Evolutionary conservation across 2,113 vertebrate species (phyloP), one percentile per base, ranked within the genome.

Genomic region (Dipodomys spectabilis): DNA sequence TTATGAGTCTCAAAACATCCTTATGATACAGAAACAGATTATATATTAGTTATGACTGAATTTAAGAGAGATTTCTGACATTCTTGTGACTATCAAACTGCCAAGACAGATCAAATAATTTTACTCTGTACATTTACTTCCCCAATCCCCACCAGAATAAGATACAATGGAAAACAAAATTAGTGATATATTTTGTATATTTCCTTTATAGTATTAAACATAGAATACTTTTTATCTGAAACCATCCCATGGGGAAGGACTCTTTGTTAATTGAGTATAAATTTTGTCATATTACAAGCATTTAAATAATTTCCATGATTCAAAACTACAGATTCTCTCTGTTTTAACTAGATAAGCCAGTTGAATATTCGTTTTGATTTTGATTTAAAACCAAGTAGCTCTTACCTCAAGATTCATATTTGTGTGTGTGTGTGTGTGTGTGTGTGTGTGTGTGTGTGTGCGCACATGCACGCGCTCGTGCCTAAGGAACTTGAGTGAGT

Each of bases 231-330:
- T 53, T 64, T 86, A 5, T 78, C 28, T 94, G 8, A 39, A 96
- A 92, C 90, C 7, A 93, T 35, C 60, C 28, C 23, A 45, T 1
- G 88, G 6, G 20, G 20, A 23, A 64, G 6, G 2, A 23, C 12
- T 3, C 12, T 89, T 35, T 6, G 62, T 7, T 39, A 80, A 93
- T 87, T 69, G 5, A 81, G 35, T 85, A 74, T 32, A 75, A 60
- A 86, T 78, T 60, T 53, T 93, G 22, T 18, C 32, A 80, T 23
- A 11, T 74, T 73, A 74, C 22, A 94, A 45, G 0, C 77, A 30
- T 73, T 73, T 92, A 67, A 73, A 10, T 88, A 6, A 80, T 92
- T 86, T 75, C 10, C 62, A 22, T 75, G n/a, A 67, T 74, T 87
- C 32, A 53, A n/a, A 93, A 88, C 13, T n/a, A 35, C 0, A 44